Base-by-base conservation (phyloP, 2,113 vertebrate genomes). In the Euleptes europaea region DNA sequence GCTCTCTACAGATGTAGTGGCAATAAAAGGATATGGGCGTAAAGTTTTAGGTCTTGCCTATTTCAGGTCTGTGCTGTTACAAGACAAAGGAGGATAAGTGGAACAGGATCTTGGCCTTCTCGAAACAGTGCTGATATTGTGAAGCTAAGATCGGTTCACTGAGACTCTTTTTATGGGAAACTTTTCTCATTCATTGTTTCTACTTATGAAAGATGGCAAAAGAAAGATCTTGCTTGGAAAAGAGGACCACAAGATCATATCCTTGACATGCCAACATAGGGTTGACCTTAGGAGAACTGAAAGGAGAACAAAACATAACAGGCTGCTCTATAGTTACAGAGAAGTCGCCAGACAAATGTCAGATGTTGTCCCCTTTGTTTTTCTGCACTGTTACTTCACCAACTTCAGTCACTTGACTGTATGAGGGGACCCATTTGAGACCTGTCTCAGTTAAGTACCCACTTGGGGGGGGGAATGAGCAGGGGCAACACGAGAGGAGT, bases 141-240 rank as follows among this genome's bases (percentile, higher is more conserved):
- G 73, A 86, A 21, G 40, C 66, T 80, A 38, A 72, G 51, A 57
- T 70, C 40, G 47, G 54, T 51, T 42, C 77, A 63, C 67, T 49
- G 67, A 70, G 65, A 78, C 40, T 14, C 84, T 19, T 35, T 44
- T 71, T 54, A 86, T n/a, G 26, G 79, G 21, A 35, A 38, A 71
- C 35, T 38, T 77, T 82, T 77, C 65, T 66, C 40, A 82, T 57
- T 82, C 82, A 65, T 72, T 71, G 73, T 8, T 69, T 38, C 47
- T 47, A 38, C 49, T 71, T 82, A 82, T 70, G 69, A 77, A 82
- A 63, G 15, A 69, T 77, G 80, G 49, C 73, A 78, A 38, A 82
- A 35, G 28, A 82, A 82, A 82, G 31, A 57, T 82, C 51, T 35
- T 82, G 49, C 66, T 63, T 49, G 31, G 49, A 40, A 47, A n/a